Percentiles rank a stretch among this genome's conserved stretches.
These are phyloP conservation scores for Trachelus troglodyta DNA, from an alignment of 2,888 invertebrate species.

Conservation along the genomic window DNA sequence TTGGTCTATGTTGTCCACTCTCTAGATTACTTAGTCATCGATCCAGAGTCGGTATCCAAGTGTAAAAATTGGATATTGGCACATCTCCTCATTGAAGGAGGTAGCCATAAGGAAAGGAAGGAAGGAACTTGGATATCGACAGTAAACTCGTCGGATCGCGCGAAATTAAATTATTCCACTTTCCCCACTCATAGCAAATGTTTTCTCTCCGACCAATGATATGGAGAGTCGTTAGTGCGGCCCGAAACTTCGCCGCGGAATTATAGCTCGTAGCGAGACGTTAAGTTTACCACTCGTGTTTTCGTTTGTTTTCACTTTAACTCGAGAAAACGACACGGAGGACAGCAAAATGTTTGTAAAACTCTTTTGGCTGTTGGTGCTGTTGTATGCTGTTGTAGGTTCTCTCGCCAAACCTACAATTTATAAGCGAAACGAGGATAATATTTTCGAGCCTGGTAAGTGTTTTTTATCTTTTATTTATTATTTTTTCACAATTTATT, in stretches of 20 bases:
- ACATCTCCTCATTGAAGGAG: too few relatives aligned
- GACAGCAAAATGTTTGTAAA: conserved; percentile 23
- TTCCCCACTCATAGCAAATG: conserved; percentile 47
- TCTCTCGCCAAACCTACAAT: conserved; percentile 52
- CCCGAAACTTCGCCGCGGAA: conserved; percentile 30
- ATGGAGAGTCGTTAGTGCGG: conserved; percentile 26
- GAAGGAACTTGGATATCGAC: conserved; percentile 21
- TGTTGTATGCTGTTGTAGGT: conserved; percentile 37
- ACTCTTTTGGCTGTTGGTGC: conserved; percentile 26
- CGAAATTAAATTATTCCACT: conserved; percentile 41
- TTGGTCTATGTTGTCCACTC: not conserved
- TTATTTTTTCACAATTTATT: not conserved
- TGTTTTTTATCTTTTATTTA: not conserved
- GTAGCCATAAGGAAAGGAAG: too few relatives aligned
- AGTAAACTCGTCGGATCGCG: conserved; percentile 30
- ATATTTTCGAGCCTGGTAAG: conserved; percentile 59
- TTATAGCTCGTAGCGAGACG: not conserved
- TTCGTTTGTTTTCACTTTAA: not conserved
- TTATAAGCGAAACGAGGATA: conserved; percentile 58
- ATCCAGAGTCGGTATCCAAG: conserved; percentile 13
- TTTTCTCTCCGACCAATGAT: conserved; percentile 30
- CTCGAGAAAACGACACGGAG: not conserved
- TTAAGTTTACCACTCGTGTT: not conserved
- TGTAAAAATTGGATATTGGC: conserved; percentile 13
- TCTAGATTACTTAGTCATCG: not conserved